phyloP scores from a whole-genome alignment of 2,888 invertebrate genomes.

The Sipha maydis region DNA sequence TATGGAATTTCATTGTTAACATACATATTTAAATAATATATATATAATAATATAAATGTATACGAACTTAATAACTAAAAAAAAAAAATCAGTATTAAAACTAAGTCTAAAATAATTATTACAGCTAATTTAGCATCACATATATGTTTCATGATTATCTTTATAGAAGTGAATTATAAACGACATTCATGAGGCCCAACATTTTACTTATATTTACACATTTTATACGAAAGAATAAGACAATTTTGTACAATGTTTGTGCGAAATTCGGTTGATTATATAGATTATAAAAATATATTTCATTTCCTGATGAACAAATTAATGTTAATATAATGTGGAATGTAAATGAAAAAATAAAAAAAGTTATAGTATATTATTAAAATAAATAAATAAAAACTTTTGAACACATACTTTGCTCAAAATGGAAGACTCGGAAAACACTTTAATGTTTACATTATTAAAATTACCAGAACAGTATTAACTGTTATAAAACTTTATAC shows the following conservation, averaged over 20 bases:
- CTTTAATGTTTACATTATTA: constrained; percentile 14
- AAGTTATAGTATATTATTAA: constrained; percentile 17
- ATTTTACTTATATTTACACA: constrained; percentile 52
- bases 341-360: constrained; percentile 43
- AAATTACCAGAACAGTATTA: neutral
- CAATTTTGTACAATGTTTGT: constrained; percentile 54
- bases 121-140: constrained; percentile 61
- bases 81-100: constrained; percentile 55
- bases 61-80: constrained; percentile 56
- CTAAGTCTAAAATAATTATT: constrained; percentile 60
- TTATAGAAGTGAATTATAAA: constrained; percentile 54
- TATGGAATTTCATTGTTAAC: constrained; percentile 59
- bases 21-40: constrained; percentile 54
- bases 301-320: constrained; percentile 10
- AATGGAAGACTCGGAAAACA: constrained; percentile 56
- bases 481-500: constrained; percentile 8
- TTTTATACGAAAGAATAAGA: constrained; percentile 46
- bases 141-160: constrained; percentile 59
- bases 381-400: constrained; percentile 12
- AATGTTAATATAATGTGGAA: constrained; percentile 43
- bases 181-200: constrained; percentile 49
- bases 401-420: constrained; percentile 60
- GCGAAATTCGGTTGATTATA: constrained; percentile 51
- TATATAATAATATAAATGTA: constrained; percentile 5
- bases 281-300: neutral